These are phyloP conservation scores for Eulemur albifrons DNA, from an alignment of 2,797 vertebrate genomes.

Conservation along the genomic window DNA sequence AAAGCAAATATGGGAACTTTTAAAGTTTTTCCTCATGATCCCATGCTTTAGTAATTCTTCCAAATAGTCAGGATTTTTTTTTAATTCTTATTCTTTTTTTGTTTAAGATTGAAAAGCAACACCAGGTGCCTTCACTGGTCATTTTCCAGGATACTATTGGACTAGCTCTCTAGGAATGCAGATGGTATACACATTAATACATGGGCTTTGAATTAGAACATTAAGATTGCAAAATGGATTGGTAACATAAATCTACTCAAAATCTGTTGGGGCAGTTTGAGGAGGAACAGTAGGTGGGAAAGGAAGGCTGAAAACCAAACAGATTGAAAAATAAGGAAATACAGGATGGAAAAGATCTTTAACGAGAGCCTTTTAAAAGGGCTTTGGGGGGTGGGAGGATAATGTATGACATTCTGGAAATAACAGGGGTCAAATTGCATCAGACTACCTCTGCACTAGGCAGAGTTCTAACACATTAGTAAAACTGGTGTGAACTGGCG, in stretches of 20 bases:
- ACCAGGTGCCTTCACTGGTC: background rate
- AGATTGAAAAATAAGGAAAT: conserved; percentile 63
- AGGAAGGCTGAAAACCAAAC: conserved; percentile 55
- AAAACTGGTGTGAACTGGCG: conserved; percentile 28
- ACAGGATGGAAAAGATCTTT: conserved; percentile 46
- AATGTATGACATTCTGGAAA: conserved; percentile 67
- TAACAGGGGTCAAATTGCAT: conserved; percentile 34
- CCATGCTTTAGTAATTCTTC: background rate
- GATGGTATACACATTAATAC: background rate
- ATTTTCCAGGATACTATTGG: background rate
- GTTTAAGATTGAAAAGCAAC: background rate
- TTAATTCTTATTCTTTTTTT: background rate
- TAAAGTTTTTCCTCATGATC: background rate
- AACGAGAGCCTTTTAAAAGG: conserved; percentile 44
- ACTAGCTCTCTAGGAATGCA: conserved; percentile 33
- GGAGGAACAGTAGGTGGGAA: conserved; percentile 55
- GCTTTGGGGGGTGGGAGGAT: background rate
- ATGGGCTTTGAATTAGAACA: background rate
- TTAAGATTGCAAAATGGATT: conserved; percentile 52
- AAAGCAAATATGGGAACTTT: background rate
- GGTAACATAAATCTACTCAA: background rate
- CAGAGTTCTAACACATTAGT: conserved; percentile 30
- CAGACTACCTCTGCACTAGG: conserved; percentile 19
- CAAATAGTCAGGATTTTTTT: background rate
- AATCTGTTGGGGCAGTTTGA: background rate